phyloP scores from a whole-genome alignment of 1,140 invertebrate species.

The Ips nitidus region DNA sequence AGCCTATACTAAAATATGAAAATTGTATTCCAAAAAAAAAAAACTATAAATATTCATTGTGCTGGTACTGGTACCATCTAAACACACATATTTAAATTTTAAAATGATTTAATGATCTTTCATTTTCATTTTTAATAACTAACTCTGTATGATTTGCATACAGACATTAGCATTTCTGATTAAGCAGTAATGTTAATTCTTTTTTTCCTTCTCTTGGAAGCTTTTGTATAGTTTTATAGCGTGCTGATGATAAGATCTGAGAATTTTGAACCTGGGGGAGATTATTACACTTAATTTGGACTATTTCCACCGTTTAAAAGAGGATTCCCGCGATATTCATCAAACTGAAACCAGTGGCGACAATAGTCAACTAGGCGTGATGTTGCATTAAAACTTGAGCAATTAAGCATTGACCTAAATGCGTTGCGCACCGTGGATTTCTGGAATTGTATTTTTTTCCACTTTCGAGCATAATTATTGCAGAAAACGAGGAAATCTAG shows the following conservation, averaged over 20 bases:
- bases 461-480: constrained; percentile 2
- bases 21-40: constrained; percentile 18
- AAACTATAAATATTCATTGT: constrained; percentile 29
- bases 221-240: constrained; percentile 10
- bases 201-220: constrained; percentile 9
- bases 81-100: constrained; percentile 33
- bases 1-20: constrained; percentile 15
- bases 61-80: constrained; percentile 8
- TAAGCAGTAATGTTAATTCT: constrained; percentile 26
- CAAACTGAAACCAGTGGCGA: constrained; percentile 17
- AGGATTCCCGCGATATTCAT: constrained; percentile 17
- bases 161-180: constrained; percentile 28
- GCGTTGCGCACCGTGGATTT: too few species aligned
- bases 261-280: constrained; percentile 7
- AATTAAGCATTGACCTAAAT: too few species aligned
- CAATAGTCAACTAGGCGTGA: constrained; percentile 27
- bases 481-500: too few species aligned
- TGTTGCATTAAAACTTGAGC: background rate
- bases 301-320: constrained; percentile 19
- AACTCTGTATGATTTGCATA: constrained; percentile 30
- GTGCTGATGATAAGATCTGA: constrained; percentile 9
- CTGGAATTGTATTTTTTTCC: constrained; percentile 1
- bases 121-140: constrained; percentile 32
- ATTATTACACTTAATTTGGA: constrained; percentile 17
- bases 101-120: constrained; percentile 33